A percentile compares a stretch with the other conserved stretches of the same genome.
Conservation (phyloP, 2,113 vertebrate genomes). For the Pachycephala philippinensis region DNA sequence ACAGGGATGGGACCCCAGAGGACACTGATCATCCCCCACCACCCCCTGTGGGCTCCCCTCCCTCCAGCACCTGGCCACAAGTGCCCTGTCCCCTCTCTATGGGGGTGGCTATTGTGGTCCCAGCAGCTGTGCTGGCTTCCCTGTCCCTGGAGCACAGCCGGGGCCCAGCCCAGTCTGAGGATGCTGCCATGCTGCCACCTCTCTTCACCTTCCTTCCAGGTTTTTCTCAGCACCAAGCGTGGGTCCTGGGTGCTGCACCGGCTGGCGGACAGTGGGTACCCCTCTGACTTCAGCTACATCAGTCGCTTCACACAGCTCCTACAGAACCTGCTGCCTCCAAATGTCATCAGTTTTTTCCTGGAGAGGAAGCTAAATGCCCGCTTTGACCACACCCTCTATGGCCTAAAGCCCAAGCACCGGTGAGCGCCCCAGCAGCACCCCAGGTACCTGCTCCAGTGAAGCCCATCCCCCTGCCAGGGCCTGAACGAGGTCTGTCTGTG, state of each 20-base stretch:
- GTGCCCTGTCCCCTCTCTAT: rapidly evolving
- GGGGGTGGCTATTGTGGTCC: not conserved
- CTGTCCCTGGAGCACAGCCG: rapidly evolving
- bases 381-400: not conserved
- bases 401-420: not conserved
- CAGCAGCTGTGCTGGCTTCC: not conserved
- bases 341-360: rapidly evolving
- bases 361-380: not conserved
- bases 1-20: rapidly evolving
- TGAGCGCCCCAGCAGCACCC: not conserved
- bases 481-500: not conserved
- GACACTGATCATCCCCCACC: rapidly evolving
- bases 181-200: not conserved
- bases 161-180: not conserved
- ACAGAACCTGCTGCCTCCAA: not conserved
- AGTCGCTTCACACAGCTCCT: not conserved
- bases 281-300: not conserved
- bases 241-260: conserved; percentile 34
- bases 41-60: not conserved
- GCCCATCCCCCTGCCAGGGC: not conserved
- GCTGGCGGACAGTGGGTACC: not conserved
- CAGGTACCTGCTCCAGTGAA: too few relatives aligned
- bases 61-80: not conserved
- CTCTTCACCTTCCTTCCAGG: not conserved
- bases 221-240: conserved; percentile 36